A percentile compares a stretch with the other conserved stretches of the same genome.
Evolutionary conservation across 2,113 vertebrate species (phyloP).

Genomic region (Phaethon lepturus): DNA sequence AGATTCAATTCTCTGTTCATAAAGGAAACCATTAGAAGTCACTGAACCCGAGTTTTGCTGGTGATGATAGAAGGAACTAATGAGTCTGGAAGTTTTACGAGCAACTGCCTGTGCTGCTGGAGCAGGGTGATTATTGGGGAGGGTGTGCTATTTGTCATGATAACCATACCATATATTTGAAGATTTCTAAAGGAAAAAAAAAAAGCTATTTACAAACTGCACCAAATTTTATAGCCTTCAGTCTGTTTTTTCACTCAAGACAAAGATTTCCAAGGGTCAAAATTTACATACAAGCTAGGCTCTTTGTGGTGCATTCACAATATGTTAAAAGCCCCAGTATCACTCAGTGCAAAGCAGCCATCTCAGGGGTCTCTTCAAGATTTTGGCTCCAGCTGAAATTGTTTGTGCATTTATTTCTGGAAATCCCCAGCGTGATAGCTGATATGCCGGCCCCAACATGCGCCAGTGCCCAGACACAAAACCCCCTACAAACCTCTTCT

Average conservation of each 20-base stretch:
- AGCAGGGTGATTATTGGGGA: background rate
- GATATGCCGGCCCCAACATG: background rate
- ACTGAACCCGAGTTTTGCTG: background rate
- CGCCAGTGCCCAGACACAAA: background rate
- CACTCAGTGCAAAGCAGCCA: background rate
- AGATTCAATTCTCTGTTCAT: background rate
- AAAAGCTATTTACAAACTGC: background rate
- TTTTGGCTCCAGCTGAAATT: background rate
- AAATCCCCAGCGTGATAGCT: background rate
- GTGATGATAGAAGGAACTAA: background rate
- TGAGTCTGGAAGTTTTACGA: background rate
- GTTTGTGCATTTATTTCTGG: background rate
- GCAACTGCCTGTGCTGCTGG: background rate
- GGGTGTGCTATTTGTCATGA: background rate
- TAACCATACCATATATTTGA: background rate
- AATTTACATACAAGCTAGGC: no score
- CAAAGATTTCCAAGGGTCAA: background rate
- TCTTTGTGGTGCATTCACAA: background rate
- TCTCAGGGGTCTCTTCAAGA: background rate
- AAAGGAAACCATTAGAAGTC: background rate
- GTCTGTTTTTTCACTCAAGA: accelerated
- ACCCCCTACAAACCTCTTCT: background rate
- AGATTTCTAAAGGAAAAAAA: background rate
- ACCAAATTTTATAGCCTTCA: background rate
- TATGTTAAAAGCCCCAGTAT: accelerated